phyloP scores from a whole-genome alignment of 2,113 vertebrate species.

The Bubo blakistoni region DNA sequence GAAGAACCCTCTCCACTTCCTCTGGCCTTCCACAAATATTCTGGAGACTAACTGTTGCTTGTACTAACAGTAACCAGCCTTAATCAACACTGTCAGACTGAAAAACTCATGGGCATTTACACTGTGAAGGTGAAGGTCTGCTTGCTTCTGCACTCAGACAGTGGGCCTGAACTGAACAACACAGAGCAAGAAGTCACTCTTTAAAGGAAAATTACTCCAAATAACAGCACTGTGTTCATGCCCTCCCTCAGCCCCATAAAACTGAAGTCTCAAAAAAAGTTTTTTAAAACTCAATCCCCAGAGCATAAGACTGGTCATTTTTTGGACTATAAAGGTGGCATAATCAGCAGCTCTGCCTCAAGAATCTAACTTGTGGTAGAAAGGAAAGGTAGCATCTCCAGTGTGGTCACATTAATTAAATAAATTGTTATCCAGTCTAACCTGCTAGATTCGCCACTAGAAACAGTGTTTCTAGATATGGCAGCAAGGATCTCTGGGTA shows the following conservation, averaged over 20 bases:
- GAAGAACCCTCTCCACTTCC: not conserved
- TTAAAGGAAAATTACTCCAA: not conserved
- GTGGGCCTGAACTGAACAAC: not conserved
- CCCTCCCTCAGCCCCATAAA: not conserved
- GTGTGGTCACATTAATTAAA: not conserved
- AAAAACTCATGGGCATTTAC: not conserved
- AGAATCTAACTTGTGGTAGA: not conserved
- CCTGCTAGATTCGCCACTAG: not conserved
- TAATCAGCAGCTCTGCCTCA: not conserved
- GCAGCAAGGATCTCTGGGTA: not conserved
- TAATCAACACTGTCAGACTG: not conserved
- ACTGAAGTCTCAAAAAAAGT: not conserved
- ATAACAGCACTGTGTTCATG: not conserved
- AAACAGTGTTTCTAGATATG: not conserved
- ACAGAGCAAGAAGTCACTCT: not conserved
- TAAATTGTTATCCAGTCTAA: not conserved
- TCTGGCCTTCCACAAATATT: not conserved
- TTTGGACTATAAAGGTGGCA: not conserved
- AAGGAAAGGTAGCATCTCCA: not conserved
- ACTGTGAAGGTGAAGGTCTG: not conserved
- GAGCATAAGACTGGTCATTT: not conserved
- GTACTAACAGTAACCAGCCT: not conserved
- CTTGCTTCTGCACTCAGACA: not conserved
- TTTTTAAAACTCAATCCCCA: not conserved
- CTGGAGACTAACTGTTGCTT: not conserved